phyloP scores from a whole-genome alignment of 2,113 vertebrate species.

The Gallinago media region DNA sequence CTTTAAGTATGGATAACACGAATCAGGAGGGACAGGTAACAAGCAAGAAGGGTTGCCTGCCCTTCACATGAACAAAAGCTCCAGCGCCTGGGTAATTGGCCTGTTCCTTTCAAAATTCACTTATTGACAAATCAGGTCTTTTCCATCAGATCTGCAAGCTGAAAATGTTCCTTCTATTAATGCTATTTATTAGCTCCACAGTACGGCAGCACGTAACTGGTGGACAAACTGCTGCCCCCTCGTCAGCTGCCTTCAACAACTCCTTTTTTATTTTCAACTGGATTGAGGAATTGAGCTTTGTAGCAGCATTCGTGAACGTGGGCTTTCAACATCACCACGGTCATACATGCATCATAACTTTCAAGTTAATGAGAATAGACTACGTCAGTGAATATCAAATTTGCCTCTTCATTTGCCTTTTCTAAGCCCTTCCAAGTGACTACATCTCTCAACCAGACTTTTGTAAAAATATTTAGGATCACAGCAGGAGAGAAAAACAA shows the following conservation, averaged over 20 bases:
- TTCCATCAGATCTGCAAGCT: conserved; percentile 74
- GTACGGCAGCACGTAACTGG: conserved; percentile 48
- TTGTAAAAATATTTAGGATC: not conserved
- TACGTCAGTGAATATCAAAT: conserved; percentile 14
- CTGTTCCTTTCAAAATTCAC: conserved; percentile 74
- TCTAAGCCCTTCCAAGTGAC: not conserved
- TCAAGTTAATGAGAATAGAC: conserved; percentile 10
- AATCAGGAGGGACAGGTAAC: conserved; percentile 75
- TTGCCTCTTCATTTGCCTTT: conserved; percentile 11
- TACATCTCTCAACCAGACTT: not conserved
- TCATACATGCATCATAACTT: not conserved
- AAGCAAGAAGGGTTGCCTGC: conserved; percentile 69
- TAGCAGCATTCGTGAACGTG: not conserved
- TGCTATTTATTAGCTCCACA: conserved; percentile 69
- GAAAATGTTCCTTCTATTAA: conserved; percentile 74
- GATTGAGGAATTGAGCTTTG: conserved; percentile 34
- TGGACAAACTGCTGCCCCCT: conserved; percentile 70
- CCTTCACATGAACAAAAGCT: conserved; percentile 47
- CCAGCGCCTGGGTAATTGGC: conserved; percentile 66
- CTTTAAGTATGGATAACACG: conserved; percentile 59
- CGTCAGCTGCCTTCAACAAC: conserved; percentile 67
- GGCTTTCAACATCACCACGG: conserved; percentile 24
- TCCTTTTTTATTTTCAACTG: conserved; percentile 26
- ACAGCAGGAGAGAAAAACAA: conserved; percentile 45
- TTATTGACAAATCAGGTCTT: conserved; percentile 75